Percentiles rank a stretch among this genome's conserved stretches.
Conservation (phyloP, 2,113 vertebrate genomes). For the Gymnocephalus cernua region DNA sequence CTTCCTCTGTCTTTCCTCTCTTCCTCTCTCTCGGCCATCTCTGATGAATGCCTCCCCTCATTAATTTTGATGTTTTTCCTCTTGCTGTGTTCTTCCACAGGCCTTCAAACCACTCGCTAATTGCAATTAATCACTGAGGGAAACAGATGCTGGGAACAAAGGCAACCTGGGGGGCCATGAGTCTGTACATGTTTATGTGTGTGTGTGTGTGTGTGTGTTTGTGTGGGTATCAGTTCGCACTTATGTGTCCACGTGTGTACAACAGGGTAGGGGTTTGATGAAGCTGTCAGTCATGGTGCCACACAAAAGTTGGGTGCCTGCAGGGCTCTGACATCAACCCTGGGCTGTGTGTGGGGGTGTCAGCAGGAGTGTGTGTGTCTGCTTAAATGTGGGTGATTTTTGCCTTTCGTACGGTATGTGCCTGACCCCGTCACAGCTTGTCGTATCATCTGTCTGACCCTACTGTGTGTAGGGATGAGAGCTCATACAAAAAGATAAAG, state of each 20-base stretch:
- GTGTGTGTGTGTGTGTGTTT: constrained; percentile 62
- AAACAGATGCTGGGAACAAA: constrained; percentile 99
- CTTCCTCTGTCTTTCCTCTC: constrained; percentile 8
- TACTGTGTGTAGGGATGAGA: constrained; percentile 19
- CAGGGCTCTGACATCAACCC: constrained; percentile 52
- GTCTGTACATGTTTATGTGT: constrained; percentile 67
- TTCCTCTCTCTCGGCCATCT: constrained; percentile 59
- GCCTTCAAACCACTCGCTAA: constrained; percentile 97
- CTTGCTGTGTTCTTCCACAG: constrained; percentile 94
- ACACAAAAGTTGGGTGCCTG: constrained; percentile 58
- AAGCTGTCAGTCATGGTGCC: constrained; percentile 87
- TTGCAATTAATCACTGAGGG: constrained; percentile 99
- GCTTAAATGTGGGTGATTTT: constrained; percentile 28
- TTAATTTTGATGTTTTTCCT: constrained; percentile 97
- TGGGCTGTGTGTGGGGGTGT: constrained; percentile 27
- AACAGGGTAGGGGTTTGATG: constrained; percentile 85
- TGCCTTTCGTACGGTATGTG: neutral
- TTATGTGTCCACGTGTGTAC: constrained; percentile 40
- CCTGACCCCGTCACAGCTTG: constrained; percentile 68
- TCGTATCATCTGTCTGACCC: constrained; percentile 65
- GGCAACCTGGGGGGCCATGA: constrained; percentile 85
- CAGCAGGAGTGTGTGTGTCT: constrained; percentile 2
- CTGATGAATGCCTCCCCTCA: constrained; percentile 92
- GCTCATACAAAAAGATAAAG: constrained; percentile 46
- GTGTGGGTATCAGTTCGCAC: constrained; percentile 15